Percentiles rank a stretch among this genome's conserved stretches.
Evolutionary conservation across 2,797 vertebrate genomes (phyloP).

Genomic region (Glyptemys insculpta): DNA sequence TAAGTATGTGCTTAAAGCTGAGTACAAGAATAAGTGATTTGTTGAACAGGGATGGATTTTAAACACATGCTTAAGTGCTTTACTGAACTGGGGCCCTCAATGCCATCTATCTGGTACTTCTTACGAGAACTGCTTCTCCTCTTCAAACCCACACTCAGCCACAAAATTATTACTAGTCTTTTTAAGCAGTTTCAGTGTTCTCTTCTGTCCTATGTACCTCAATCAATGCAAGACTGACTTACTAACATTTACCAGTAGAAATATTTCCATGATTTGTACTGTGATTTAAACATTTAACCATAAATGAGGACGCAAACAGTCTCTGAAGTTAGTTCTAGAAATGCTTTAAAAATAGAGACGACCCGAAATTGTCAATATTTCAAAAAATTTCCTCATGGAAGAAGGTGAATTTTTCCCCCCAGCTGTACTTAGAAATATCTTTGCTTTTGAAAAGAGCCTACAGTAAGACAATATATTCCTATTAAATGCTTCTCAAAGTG

Average conservation of each 20-base stretch:
- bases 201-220: neutral
- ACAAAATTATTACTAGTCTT: neutral
- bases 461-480: neutral
- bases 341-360: neutral
- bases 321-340: neutral
- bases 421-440: neutral
- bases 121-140: neutral
- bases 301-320: neutral
- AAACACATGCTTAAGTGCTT: neutral
- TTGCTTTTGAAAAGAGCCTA: neutral
- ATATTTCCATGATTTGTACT: neutral
- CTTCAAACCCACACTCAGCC: neutral
- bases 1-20: neutral
- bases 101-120: neutral
- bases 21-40: neutral
- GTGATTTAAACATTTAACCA: neutral
- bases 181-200: neutral
- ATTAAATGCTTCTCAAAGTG: neutral
- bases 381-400: neutral
- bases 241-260: neutral
- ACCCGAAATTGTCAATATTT: neutral
- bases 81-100: neutral
- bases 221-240: neutral
- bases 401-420: neutral
- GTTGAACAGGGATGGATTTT: neutral